Conservation (phyloP, 2,797 vertebrate species). For the Euphonia xanthogaster region DNA sequence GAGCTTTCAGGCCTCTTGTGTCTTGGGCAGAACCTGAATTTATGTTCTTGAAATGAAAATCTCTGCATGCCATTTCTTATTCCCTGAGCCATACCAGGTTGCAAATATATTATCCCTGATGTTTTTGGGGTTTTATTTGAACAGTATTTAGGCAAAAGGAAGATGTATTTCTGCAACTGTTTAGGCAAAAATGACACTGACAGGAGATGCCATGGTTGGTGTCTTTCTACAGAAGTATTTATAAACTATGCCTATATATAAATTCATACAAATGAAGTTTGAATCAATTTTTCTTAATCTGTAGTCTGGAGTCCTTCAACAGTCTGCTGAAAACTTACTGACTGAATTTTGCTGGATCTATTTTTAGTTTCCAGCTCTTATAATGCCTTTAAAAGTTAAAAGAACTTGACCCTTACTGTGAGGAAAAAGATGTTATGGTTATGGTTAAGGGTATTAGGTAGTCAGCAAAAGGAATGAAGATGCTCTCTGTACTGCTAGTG, state of each 20-base stretch:
- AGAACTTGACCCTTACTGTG: background rate
- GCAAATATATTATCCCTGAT: background rate
- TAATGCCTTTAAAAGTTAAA: background rate
- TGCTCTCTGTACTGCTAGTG: background rate
- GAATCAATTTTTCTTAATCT: background rate
- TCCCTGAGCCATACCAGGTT: background rate
- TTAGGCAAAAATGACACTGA: background rate
- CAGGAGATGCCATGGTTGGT: background rate
- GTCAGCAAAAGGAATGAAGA: background rate
- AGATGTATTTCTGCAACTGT: background rate
- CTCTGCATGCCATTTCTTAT: background rate
- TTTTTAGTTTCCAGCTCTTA: background rate
- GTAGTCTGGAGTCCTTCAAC: background rate
- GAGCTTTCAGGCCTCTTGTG: background rate
- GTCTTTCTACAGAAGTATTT: background rate
- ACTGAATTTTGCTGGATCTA: background rate
- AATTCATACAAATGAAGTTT: background rate
- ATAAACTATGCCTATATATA: background rate
- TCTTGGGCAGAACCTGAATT: background rate
- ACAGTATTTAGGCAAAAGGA: background rate
- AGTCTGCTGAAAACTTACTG: background rate
- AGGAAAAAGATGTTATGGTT: background rate
- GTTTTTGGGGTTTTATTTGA: background rate
- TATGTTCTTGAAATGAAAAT: constrained; percentile 1
- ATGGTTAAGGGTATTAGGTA: background rate